phyloP scores from a whole-genome alignment of 2,113 vertebrate species.

The Parus major region DNA sequence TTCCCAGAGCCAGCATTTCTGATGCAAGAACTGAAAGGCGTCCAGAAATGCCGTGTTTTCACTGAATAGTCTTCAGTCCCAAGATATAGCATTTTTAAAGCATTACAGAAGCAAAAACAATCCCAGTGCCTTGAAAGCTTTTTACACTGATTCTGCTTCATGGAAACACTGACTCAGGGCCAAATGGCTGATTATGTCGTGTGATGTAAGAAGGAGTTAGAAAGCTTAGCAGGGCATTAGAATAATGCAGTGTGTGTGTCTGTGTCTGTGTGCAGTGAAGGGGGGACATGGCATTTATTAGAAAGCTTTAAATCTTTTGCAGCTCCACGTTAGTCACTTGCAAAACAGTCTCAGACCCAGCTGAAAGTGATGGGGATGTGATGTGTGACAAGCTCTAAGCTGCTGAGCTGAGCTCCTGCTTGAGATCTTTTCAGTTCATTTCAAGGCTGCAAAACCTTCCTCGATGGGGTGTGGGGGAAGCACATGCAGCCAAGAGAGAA shows the following conservation, averaged over 20 bases:
- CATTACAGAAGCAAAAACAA: conserved; percentile 65
- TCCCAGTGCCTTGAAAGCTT: conserved; percentile 54
- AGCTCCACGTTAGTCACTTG: background rate
- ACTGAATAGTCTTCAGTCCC: conserved; percentile 37
- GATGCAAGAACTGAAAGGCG: conserved; percentile 43
- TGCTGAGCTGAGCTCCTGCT: background rate
- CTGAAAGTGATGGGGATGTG: background rate
- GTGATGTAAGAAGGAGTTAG: conserved; percentile 62
- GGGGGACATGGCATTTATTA: conserved; percentile 37
- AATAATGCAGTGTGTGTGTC: conserved; percentile 49
- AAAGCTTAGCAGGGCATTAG: conserved; percentile 58
- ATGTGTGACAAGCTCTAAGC: background rate
- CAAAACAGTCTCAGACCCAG: background rate
- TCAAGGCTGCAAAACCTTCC: background rate
- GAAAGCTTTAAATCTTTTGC: conserved; percentile 49
- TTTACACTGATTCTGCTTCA: conserved; percentile 52
- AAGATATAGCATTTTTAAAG: conserved; percentile 61
- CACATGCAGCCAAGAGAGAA: background rate
- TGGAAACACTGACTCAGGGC: conserved; percentile 58
- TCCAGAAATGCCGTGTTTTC: conserved; percentile 44
- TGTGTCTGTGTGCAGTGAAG: background rate
- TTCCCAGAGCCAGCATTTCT: conserved; percentile 35
- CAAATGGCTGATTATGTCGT: conserved; percentile 56
- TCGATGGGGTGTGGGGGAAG: background rate
- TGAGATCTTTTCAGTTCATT: background rate